Evolutionary conservation across 1,140 invertebrate genomes (phyloP), one percentile per base, ranked within the genome.

Genomic region (Pomacea maculata): DNA sequence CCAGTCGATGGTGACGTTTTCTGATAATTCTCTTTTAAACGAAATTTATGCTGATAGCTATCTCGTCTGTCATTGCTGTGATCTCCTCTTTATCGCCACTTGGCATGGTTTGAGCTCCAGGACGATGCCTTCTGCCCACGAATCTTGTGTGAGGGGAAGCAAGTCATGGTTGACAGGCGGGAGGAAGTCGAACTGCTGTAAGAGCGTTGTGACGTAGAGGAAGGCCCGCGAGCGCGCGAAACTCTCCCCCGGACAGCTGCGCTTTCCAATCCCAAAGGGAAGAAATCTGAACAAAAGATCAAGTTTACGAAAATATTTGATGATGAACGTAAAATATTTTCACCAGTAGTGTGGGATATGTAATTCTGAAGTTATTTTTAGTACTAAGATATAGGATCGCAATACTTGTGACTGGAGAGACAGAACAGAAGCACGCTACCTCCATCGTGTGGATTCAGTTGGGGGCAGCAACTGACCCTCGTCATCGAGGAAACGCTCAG

Each of bases 401-500:
- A 25, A 25, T 25, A 25, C 25, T 25, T 25, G 0, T 25, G 25
- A 25, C 0, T 25, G 25, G 25, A 0, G 25, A 25, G 25, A 25
- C 25, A 25, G 0, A 0, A 25, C 25, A 25, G 25, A 25, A 25
- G 25, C 25, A 25, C 25, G 25, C 25, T 25, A 25, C 25, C 25
- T 25, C 25, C 25, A 25, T 25, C 25, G 25, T 25, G 25, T 25
- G 25, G 25, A 25, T 25, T 25, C 25, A 95, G 68, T 75, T 19
- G 65, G 72, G 19, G 72, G 29, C n/a, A 84, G 8, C 11, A 84
- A 19, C 9, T 68, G 54, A 25, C 81, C 83, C 29, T n/a, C 14
- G n/a, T 78, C 79, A 29, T 81, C 71, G 6, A 86, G 68, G 72
- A 86, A 86, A 25, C 96, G 91, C 9, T 93, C 92, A 0, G 96